Conservation (phyloP, 2,888 invertebrate species). For the Mesorhabditis sp. region DNA sequence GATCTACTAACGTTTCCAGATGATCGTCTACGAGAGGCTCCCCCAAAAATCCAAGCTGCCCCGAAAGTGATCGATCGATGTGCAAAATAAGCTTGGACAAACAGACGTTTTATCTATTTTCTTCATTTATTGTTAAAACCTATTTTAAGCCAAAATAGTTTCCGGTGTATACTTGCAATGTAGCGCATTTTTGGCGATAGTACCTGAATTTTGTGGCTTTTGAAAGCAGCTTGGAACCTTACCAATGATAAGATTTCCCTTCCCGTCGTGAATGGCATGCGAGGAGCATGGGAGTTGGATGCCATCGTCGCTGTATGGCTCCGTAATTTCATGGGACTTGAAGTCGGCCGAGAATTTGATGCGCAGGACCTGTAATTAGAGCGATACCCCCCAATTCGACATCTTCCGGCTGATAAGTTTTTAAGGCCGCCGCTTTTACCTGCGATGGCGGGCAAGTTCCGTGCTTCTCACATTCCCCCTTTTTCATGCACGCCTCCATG, state of each 20-base stretch:
- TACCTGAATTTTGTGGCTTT: neutral
- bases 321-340: slow-evolving; percentile 19
- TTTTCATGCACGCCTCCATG: neutral
- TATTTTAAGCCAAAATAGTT: neutral
- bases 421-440: neutral
- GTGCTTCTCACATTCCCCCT: neutral
- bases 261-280: slow-evolving; percentile 18
- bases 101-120: too few relatives aligned
- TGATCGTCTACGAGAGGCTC: neutral
- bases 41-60: neutral
- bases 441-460: neutral
- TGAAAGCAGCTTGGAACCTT: slow-evolving; percentile 14
- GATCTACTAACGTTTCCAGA: neutral
- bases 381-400: too few relatives aligned
- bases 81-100: neutral
- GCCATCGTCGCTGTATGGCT: slow-evolving; percentile 28
- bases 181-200: neutral
- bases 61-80: slow-evolving; percentile 2
- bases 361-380: slow-evolving; percentile 19
- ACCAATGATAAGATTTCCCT: slow-evolving; percentile 25
- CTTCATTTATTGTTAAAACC: too few relatives aligned
- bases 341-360: slow-evolving; percentile 23
- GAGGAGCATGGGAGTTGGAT: slow-evolving; percentile 20
- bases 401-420: too few relatives aligned
- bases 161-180: slow-evolving; percentile 5